Conservation (phyloP, 2,888 invertebrate genomes). For the Maniola hyperantus region DNA sequence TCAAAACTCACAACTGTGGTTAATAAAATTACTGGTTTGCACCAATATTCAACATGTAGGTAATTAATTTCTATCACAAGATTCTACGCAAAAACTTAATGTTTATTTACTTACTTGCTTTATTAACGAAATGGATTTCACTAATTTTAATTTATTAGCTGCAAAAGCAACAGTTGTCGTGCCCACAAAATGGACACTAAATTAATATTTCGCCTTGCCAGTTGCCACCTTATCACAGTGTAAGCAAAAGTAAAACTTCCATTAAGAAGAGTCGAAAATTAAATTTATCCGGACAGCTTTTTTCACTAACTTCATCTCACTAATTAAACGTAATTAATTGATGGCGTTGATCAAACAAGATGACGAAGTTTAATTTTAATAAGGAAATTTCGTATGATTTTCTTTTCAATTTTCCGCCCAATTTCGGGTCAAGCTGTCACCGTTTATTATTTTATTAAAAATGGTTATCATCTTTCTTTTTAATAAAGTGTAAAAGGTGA, state of each 20-base stretch:
- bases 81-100: too few species aligned
- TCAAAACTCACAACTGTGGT: too few species aligned
- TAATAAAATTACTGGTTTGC: too few species aligned
- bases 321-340: slow-evolving; percentile 66
- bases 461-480: not conserved
- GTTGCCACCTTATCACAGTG: slow-evolving; percentile 52
- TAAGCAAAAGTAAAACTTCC: slow-evolving; percentile 37
- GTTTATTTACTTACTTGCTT: too few species aligned
- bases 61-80: too few species aligned
- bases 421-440: slow-evolving; percentile 26
- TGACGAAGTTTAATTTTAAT: slow-evolving; percentile 39
- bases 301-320: slow-evolving; percentile 54
- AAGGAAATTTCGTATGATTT: slow-evolving; percentile 29
- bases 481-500: slow-evolving; percentile 1
- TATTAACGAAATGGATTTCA: not conserved
- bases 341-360: slow-evolving; percentile 48
- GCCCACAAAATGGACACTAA: slow-evolving; percentile 47
- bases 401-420: slow-evolving; percentile 23
- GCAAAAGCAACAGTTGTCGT: slow-evolving; percentile 11
- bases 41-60: too few species aligned
- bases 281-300: slow-evolving; percentile 61
- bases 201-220: slow-evolving; percentile 59
- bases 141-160: slow-evolving; percentile 7
- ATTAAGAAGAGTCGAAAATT: slow-evolving; percentile 53
- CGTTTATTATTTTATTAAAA: slow-evolving; percentile 1